phyloP scores from a whole-genome alignment of 2,888 invertebrate genomes.

The Heliconius sara region DNA sequence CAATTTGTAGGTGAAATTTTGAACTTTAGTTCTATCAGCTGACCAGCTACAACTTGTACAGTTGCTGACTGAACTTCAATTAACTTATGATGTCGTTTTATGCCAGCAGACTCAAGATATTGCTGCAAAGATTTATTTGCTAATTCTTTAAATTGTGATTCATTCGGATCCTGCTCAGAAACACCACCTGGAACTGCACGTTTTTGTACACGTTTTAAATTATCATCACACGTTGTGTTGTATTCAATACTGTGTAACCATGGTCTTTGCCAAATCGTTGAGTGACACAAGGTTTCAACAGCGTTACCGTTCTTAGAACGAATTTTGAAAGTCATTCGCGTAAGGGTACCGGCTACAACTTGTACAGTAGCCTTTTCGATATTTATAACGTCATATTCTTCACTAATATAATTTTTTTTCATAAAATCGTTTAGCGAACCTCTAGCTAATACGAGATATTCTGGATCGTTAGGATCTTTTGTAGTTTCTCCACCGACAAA shows the following conservation, averaged over 20 bases:
- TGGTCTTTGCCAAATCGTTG: slow-evolving; percentile 82
- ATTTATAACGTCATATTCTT: slow-evolving; percentile 64
- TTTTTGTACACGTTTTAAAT: slow-evolving; percentile 35
- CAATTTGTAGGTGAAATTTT: slow-evolving; percentile 56
- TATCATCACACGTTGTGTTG: slow-evolving; percentile 48
- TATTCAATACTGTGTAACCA: slow-evolving; percentile 78
- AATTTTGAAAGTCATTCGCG: slow-evolving; percentile 61
- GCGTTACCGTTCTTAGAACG: slow-evolving; percentile 56
- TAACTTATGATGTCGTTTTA: slow-evolving; percentile 51
- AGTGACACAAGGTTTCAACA: slow-evolving; percentile 65
- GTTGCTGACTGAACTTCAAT: slow-evolving; percentile 57
- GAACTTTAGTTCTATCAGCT: slow-evolving; percentile 57
- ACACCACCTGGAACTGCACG: slow-evolving; percentile 45
- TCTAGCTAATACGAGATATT: slow-evolving; percentile 53
- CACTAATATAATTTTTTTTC: slow-evolving; percentile 40
- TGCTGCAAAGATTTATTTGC: slow-evolving; percentile 58
- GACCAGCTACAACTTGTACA: slow-evolving; percentile 57
- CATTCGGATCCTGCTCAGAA: slow-evolving; percentile 47
- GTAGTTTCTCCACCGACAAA: slow-evolving; percentile 44
- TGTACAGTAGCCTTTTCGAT: slow-evolving; percentile 67
- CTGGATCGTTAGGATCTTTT: slow-evolving; percentile 49
- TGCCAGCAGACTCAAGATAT: slow-evolving; percentile 52
- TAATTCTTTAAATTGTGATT: slow-evolving; percentile 54
- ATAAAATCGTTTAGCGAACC: slow-evolving; percentile 55
- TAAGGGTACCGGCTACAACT: slow-evolving; percentile 71